Conservation (phyloP, 2,888 invertebrate genomes). For the Leptinotarsa tumamoca region DNA sequence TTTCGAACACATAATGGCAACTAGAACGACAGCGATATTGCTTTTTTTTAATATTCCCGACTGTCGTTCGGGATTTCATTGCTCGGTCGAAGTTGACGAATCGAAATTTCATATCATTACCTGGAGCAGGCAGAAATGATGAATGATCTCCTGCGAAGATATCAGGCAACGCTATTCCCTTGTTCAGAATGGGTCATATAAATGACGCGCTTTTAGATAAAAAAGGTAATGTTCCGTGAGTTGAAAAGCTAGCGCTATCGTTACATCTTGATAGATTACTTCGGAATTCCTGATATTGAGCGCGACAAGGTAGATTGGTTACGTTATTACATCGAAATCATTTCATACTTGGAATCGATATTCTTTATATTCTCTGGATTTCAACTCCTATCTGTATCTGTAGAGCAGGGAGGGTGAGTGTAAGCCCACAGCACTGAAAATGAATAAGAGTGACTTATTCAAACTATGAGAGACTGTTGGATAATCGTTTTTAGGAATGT, state of each 20-base stretch:
- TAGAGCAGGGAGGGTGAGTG: too few relatives aligned
- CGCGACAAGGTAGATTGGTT: not conserved
- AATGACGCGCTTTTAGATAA: not conserved
- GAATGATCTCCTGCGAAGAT: slow-evolving; percentile 4
- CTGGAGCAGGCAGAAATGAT: slow-evolving; percentile 1
- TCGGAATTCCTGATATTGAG: not conserved
- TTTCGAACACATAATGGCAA: slow-evolving; percentile 29
- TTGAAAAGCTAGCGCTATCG: not conserved
- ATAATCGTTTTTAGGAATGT: too few relatives aligned
- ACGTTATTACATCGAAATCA: not conserved
- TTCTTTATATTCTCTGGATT: too few relatives aligned
- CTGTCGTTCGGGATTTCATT: slow-evolving; percentile 19
- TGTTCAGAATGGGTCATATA: not conserved
- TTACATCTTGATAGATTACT: slow-evolving; percentile 7
- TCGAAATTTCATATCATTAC: slow-evolving; percentile 10
- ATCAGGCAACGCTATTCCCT: not conserved
- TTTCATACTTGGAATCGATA: not conserved
- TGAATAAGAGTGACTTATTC: too few relatives aligned
- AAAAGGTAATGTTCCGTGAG: slow-evolving; percentile 14
- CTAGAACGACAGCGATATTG: slow-evolving; percentile 21
- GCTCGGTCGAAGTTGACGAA: slow-evolving; percentile 4
- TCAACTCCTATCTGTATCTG: too few relatives aligned
- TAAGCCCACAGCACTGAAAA: too few relatives aligned
- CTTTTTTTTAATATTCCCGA: not conserved
- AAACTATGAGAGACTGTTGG: too few relatives aligned